These are phyloP conservation scores for Elmis aenea DNA, from an alignment of 2,888 invertebrate genomes.

Conservation along the genomic window DNA sequence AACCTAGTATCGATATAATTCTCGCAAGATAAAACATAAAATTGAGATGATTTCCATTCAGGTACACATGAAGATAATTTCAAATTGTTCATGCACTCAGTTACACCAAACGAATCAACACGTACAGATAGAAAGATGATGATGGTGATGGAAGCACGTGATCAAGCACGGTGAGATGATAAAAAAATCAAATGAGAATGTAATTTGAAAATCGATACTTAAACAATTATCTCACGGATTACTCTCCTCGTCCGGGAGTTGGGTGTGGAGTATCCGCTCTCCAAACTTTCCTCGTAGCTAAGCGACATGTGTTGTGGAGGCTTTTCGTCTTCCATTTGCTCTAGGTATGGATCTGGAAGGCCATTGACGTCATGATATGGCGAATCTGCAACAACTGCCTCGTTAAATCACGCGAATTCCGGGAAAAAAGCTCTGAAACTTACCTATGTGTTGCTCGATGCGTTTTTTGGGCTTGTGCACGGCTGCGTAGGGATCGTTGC, in stretches of 20 bases:
- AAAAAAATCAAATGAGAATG: too few species aligned
- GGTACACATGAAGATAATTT: too few species aligned
- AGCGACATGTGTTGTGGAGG: conserved; percentile 82
- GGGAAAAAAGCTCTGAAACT: too few species aligned
- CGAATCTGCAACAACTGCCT: conserved; percentile 60
- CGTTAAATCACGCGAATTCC: too few species aligned
- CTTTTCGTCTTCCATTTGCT: conserved; percentile 74
- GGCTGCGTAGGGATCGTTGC: conserved; percentile 82
- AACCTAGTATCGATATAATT: too few species aligned
- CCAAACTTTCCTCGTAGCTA: conserved; percentile 88
- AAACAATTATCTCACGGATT: conserved; percentile 92
- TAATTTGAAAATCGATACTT: too few species aligned
- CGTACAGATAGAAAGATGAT: conserved; percentile 14
- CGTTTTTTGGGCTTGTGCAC: conserved; percentile 88
- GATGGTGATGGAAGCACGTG: too few species aligned
- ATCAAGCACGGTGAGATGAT: too few species aligned
- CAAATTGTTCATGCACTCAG: too few species aligned
- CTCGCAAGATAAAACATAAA: too few species aligned
- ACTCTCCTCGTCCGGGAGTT: conserved; percentile 88
- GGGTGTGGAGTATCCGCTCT: conserved; percentile 91
- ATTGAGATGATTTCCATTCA: too few species aligned
- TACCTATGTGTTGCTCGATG: conserved; percentile 82
- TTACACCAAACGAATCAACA: conserved; percentile 10
- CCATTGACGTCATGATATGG: conserved; percentile 93
- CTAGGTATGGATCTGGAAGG: conserved; percentile 82